Base-by-base conservation (phyloP, 2,888 invertebrate genomes). In the Agonum fuliginosum region DNA sequence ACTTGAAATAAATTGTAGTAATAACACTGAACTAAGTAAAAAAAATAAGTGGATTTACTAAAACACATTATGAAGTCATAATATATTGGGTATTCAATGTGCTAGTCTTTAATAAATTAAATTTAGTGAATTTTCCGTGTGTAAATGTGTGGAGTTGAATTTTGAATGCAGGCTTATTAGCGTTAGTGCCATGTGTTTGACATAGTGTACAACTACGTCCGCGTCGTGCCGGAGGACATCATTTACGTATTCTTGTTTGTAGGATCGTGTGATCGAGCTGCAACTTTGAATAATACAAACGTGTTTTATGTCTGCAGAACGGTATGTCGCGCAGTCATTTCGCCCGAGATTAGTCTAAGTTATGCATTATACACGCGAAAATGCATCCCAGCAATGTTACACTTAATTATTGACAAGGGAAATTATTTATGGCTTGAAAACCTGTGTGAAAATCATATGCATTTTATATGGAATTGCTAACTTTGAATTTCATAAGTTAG, bases 341-440 rank as follows among this genome's bases (percentile, higher is more conserved):
- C 30, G 58, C 30, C 30, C 58, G 58, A 62, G 58, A 62, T 62
- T 62, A 62, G 14, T 62, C 58, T 62, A 62, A 62, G 58, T 62
- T 30, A 62, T 62, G 58, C 58, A 62, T 62, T 62, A 62, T 62
- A 62, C 58, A 62, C 27, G 58, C 58, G 58, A 62, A 62, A 62
- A 62, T 62, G 58, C 58, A 62, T 62, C 27, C 58, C 14, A 62
- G 58, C 30, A 62, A 4, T 62, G 58, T 62, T 8, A 4, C 2
- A 4, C 58, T 62, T 62, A 17, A 62, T 62, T 62, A 62, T 30
- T 27, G 1, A 62, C 5, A 17, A 8, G 8, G 3, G 12, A 30
- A 62, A 62, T 62, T 62, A 62, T 62, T 62, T 62, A 62, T 62
- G 17, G 17, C 58, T n/a, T n/a, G n/a, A n/a, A n/a, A n/a, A n/a